These are phyloP conservation scores for Rhadinocentrus ornatus DNA, from an alignment of 2,797 vertebrate genomes.

Conservation along the genomic window DNA sequence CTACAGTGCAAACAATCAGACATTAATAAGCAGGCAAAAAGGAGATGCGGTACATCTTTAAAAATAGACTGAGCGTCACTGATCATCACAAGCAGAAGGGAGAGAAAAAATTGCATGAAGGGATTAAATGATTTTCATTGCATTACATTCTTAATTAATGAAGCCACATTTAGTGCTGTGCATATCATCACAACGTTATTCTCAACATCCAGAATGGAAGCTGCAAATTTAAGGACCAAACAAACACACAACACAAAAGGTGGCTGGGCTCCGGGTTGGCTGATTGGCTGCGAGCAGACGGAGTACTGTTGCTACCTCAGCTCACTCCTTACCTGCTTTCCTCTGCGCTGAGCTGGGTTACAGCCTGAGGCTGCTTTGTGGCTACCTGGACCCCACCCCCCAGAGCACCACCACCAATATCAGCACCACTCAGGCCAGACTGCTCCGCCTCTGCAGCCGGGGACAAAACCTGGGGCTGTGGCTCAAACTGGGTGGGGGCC, in stretches of 20 bases:
- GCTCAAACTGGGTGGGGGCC: slow-evolving; percentile 69
- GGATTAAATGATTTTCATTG: slow-evolving; percentile 34
- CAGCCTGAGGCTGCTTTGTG: slow-evolving; percentile 68
- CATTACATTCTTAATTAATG: slow-evolving; percentile 32
- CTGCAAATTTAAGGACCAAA: slow-evolving; percentile 28
- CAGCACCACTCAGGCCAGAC: slow-evolving; percentile 55
- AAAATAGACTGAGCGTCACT: slow-evolving; percentile 26
- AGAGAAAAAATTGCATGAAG: slow-evolving; percentile 29
- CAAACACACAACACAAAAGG: slow-evolving; percentile 58
- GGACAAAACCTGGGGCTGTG: slow-evolving; percentile 70
- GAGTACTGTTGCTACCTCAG: slow-evolving; percentile 55
- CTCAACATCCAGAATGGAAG: slow-evolving; percentile 5
- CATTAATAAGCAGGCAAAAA: slow-evolving; percentile 25
- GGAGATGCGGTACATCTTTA: slow-evolving; percentile 5
- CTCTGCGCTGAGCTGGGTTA: slow-evolving; percentile 76
- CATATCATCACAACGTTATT: slow-evolving; percentile 31
- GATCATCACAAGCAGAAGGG: slow-evolving; percentile 35
- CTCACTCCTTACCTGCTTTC: slow-evolving; percentile 81
- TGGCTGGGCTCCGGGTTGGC: slow-evolving; percentile 55
- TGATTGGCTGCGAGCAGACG: slow-evolving; percentile 75
- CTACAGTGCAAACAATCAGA: slow-evolving; percentile 14
- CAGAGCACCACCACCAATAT: slow-evolving; percentile 58
- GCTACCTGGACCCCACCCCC: slow-evolving; percentile 72
- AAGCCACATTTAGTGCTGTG: slow-evolving; percentile 40
- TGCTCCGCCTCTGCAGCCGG: slow-evolving; percentile 69